phyloP scores from a whole-genome alignment of 2,113 vertebrate species.

The Neogale vison region DNA sequence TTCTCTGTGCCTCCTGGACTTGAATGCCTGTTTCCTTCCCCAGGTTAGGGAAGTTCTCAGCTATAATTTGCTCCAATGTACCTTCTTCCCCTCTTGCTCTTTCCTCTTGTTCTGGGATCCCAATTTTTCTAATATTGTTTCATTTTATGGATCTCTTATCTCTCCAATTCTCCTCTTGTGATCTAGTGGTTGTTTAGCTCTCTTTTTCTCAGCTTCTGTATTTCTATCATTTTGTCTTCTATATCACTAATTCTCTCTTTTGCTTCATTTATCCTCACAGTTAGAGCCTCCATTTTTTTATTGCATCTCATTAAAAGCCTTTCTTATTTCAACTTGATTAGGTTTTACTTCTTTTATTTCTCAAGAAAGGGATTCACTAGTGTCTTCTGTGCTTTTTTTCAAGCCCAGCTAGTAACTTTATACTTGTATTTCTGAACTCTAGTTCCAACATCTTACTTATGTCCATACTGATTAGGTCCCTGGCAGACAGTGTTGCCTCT shows the following conservation, averaged over 20 bases:
- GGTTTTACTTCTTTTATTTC: no score
- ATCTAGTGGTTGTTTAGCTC: background rate
- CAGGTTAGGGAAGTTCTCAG: no score
- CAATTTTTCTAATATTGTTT: background rate
- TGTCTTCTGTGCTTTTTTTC: background rate
- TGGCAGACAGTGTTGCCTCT: background rate
- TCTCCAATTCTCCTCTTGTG: background rate
- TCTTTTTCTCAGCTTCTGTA: no score
- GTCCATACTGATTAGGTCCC: background rate
- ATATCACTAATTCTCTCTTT: no score
- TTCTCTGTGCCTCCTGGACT: no score
- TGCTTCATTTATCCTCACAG: no score
- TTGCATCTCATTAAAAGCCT: background rate
- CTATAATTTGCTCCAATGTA: no score
- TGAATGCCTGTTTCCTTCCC: no score
- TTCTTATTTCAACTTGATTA: background rate
- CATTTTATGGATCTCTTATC: background rate
- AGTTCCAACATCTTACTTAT: background rate
- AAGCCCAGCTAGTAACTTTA: no score
- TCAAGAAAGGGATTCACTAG: background rate
- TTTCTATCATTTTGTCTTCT: no score
- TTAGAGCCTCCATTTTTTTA: background rate
- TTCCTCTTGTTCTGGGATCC: no score
- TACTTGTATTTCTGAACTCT: background rate
- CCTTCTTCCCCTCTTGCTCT: no score